These are phyloP conservation scores for Cryptoleucopteryx plumbea DNA, from an alignment of 2,113 vertebrate species.

Conservation along the genomic window DNA sequence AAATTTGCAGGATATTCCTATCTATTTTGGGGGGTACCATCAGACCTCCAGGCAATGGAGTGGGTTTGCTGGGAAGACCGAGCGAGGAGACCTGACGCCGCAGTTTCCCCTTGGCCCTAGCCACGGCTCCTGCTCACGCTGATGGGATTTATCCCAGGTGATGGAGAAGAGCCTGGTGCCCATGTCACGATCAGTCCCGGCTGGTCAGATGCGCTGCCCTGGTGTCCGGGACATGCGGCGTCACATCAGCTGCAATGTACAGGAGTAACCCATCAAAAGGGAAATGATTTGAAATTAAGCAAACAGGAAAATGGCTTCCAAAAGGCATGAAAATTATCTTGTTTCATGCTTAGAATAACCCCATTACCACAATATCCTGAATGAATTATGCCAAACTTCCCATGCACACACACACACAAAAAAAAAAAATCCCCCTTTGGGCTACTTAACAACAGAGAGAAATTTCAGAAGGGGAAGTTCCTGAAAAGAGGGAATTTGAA, in stretches of 20 bases:
- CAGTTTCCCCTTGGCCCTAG: not conserved
- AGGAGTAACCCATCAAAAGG: not conserved
- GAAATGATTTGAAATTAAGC: not conserved
- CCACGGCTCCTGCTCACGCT: not conserved
- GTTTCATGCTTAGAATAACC: slow-evolving; percentile 48
- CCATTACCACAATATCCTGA: slow-evolving; percentile 24
- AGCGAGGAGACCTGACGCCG: not conserved
- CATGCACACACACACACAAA: not conserved
- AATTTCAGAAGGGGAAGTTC: slow-evolving; percentile 1
- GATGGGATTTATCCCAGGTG: not conserved
- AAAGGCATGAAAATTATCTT: not conserved
- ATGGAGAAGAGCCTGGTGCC: not conserved
- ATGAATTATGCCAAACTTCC: slow-evolving; percentile 3
- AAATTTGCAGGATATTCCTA: not conserved
- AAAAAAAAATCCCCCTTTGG: not conserved
- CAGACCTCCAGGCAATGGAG: not conserved
- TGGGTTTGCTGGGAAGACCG: not conserved
- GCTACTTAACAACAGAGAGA: not conserved
- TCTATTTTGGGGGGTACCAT: not conserved
- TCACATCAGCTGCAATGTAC: rapidly evolving
- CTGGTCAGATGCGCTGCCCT: not conserved
- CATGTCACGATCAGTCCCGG: not conserved
- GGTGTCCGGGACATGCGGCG: rapidly evolving
- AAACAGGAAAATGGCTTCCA: not conserved
- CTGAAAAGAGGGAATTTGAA: slow-evolving; percentile 11